Percentiles rank a stretch among this genome's conserved stretches.
Conservation (phyloP, 53 echinoderm and acorn worm species). For the Antedon mediterranea region DNA sequence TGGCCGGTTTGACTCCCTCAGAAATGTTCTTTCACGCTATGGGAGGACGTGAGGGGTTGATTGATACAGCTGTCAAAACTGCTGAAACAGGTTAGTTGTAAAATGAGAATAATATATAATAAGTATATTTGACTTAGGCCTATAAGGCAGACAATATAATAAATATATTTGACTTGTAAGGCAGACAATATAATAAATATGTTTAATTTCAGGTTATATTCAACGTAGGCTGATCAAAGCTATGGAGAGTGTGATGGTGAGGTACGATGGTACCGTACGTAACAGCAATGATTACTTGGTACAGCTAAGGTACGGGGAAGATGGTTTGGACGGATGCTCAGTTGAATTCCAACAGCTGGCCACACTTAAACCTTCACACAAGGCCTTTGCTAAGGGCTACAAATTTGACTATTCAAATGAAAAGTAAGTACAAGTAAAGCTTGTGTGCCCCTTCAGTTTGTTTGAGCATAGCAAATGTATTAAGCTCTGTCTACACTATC, state of each 20-base stretch:
- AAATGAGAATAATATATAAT: too few species aligned
- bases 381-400: constrained; percentile 74
- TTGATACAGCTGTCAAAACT: constrained; percentile 99
- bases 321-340: constrained; percentile 74
- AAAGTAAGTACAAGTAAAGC: constrained; percentile 25
- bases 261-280: constrained; percentile 91
- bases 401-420: constrained; percentile 91
- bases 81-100: constrained; percentile 75
- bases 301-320: constrained; percentile 96
- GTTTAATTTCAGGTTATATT: constrained; percentile 81
- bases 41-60: constrained; percentile 97
- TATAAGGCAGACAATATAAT: too few species aligned
- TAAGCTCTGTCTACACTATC: too few species aligned
- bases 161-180: too few species aligned
- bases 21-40: constrained; percentile 99
- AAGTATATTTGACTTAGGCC: too few species aligned
- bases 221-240: constrained; percentile 98
- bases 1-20: constrained; percentile 89
- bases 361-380: constrained; percentile 84
- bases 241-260: constrained; percentile 98
- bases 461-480: too few species aligned
- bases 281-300: constrained; percentile 95
- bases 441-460: background rate
- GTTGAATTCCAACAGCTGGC: constrained; percentile 88
- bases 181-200: too few species aligned